Conservation (phyloP, 2,888 invertebrate species). For the Drosophila hamatofila region DNA sequence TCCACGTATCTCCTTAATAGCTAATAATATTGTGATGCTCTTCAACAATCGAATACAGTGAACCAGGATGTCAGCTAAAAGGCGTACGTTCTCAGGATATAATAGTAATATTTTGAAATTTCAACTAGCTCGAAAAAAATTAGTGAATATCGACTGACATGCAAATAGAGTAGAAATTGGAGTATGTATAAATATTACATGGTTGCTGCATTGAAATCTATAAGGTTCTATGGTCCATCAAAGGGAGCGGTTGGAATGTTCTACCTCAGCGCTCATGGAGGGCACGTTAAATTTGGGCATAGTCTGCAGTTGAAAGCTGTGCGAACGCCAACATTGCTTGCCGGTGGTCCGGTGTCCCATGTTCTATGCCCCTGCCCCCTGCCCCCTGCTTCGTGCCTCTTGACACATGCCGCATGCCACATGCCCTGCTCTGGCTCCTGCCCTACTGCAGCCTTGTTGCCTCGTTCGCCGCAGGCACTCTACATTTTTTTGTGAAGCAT, state of each 20-base stretch:
- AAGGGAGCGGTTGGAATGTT: constrained; percentile 15
- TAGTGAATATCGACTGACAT: neutral
- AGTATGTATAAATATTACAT: constrained; percentile 39
- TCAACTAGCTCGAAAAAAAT: neutral
- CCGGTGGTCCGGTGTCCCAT: constrained; percentile 24
- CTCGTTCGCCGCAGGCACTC: constrained; percentile 43
- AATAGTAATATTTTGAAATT: too few species aligned
- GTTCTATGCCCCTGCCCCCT: neutral
- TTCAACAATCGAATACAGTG: neutral
- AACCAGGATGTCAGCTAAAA: too few species aligned
- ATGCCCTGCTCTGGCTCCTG: neutral
- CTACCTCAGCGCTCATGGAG: neutral
- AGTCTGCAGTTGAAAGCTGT: constrained; percentile 57
- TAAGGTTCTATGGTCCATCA: constrained; percentile 27
- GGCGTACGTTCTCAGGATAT: too few species aligned
- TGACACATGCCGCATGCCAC: constrained; percentile 1
- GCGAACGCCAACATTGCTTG: constrained; percentile 44
- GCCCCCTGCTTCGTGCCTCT: neutral
- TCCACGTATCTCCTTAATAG: too few species aligned
- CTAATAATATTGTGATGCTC: too few species aligned
- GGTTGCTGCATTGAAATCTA: constrained; percentile 22
- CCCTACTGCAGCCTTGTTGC: constrained; percentile 3
- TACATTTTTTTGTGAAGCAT: constrained; percentile 45
- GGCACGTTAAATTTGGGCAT: constrained; percentile 23
- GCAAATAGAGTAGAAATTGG: neutral